These are phyloP conservation scores for Prunella strophiata DNA, from an alignment of 2,797 vertebrate genomes.

Conservation along the genomic window DNA sequence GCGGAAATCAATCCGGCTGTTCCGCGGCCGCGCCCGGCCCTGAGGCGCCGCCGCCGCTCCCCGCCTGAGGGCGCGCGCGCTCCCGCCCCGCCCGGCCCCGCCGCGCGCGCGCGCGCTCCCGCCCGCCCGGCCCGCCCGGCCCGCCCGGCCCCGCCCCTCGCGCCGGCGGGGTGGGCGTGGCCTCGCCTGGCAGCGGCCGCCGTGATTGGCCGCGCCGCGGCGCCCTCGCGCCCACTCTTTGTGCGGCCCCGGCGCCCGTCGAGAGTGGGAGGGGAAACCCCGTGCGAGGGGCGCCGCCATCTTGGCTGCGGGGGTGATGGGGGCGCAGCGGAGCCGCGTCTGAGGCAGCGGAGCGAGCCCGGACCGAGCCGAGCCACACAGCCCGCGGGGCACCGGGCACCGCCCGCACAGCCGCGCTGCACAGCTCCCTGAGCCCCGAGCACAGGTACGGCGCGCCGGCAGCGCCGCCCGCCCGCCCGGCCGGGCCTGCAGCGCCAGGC, in stretches of 20 bases:
- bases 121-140: too few relatives aligned
- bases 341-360: not conserved
- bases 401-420: slow-evolving; percentile 61
- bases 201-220: not conserved
- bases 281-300: slow-evolving; percentile 87
- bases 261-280: slow-evolving; percentile 92
- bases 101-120: too few relatives aligned
- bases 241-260: slow-evolving; percentile 72
- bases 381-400: not conserved
- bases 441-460: slow-evolving; percentile 60
- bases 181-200: too few relatives aligned
- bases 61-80: not conserved
- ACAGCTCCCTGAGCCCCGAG: slow-evolving; percentile 68
- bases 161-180: slow-evolving; percentile 8
- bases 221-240: slow-evolving; percentile 35
- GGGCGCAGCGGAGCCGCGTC: slow-evolving; percentile 36
- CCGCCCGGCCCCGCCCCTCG: too few relatives aligned
- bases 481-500: not conserved
- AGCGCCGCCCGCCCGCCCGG: too few relatives aligned
- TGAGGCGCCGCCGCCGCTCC: not conserved
- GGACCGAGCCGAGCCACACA: not conserved
- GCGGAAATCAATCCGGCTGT: not conserved
- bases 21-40: not conserved
- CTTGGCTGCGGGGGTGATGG: slow-evolving; percentile 82
- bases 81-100: slow-evolving; percentile 2